phyloP scores from a whole-genome alignment of 2,113 vertebrate genomes.

The mouse (Mus musculus) region DNA sequence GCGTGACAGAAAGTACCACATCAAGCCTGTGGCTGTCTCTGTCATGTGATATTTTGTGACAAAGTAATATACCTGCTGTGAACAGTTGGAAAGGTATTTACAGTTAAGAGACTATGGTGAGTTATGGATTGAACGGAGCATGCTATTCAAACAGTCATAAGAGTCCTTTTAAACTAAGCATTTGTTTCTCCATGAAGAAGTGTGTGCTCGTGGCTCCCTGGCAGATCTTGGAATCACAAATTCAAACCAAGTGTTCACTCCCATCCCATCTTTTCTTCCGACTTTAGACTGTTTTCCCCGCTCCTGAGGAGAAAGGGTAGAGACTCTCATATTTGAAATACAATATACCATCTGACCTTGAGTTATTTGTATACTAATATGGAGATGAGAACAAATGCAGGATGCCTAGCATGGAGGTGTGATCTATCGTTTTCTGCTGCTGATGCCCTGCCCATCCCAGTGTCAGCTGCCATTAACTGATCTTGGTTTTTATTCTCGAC shows the following conservation, averaged over 20 bases:
- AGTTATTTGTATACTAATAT: not conserved
- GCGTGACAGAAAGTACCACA: not conserved
- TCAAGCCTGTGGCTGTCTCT: not conserved
- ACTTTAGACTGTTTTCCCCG: not conserved
- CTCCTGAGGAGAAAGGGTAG: not conserved
- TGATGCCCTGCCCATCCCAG: not conserved
- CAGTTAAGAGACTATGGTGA: not conserved
- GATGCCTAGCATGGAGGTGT: too few species aligned
- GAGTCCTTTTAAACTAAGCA: not conserved
- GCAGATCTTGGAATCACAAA: not conserved
- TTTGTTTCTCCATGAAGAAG: not conserved
- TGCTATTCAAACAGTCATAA: not conserved
- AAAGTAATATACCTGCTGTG: not conserved
- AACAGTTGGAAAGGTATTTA: not conserved
- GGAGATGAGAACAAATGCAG: not conserved
- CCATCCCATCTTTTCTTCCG: not conserved
- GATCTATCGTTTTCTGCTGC: accelerated
- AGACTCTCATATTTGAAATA: not conserved
- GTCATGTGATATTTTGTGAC: not conserved
- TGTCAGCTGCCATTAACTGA: not conserved
- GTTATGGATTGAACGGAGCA: not conserved
- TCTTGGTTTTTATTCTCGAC: not conserved
- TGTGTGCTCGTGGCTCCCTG: not conserved
- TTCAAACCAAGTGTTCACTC: not conserved
- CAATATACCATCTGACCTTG: not conserved